Evolutionary conservation across 2,797 vertebrate genomes (phyloP).

Genomic region (Lutjanus argentimaculatus): DNA sequence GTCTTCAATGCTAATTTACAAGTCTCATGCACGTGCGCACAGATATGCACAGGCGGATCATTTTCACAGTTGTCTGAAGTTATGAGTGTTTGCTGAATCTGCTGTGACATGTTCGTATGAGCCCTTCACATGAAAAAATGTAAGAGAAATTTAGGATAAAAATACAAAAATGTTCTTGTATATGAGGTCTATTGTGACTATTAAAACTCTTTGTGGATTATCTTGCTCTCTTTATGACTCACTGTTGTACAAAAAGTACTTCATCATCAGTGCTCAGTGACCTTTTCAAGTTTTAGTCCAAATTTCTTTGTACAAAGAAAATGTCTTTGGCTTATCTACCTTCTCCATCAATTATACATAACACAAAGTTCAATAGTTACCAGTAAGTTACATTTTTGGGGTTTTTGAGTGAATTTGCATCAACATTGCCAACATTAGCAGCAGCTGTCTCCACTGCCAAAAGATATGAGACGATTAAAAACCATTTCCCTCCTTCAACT

Average conservation of each 20-base stretch:
- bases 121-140: no score
- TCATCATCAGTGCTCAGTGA: slow-evolving; percentile 6
- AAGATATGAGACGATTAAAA: not conserved
- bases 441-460: not conserved
- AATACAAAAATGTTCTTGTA: no score
- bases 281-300: not conserved
- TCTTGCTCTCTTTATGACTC: slow-evolving; percentile 9
- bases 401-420: not conserved
- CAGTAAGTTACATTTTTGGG: not conserved
- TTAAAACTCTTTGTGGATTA: slow-evolving; percentile 22
- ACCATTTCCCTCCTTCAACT: not conserved
- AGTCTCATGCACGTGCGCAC: no score
- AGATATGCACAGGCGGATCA: no score
- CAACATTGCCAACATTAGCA: not conserved
- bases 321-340: not conserved
- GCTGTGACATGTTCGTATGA: no score
- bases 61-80: no score
- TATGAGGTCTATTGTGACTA: not conserved
- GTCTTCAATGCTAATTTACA: no score
- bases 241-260: not conserved
- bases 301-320: slow-evolving; percentile 6
- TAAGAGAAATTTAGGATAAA: no score
- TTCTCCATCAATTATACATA: not conserved
- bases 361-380: not conserved
- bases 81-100: no score